phyloP scores from a whole-genome alignment of 92 coral and sea anemone species.

The Epizoanthus rinbou region DNA sequence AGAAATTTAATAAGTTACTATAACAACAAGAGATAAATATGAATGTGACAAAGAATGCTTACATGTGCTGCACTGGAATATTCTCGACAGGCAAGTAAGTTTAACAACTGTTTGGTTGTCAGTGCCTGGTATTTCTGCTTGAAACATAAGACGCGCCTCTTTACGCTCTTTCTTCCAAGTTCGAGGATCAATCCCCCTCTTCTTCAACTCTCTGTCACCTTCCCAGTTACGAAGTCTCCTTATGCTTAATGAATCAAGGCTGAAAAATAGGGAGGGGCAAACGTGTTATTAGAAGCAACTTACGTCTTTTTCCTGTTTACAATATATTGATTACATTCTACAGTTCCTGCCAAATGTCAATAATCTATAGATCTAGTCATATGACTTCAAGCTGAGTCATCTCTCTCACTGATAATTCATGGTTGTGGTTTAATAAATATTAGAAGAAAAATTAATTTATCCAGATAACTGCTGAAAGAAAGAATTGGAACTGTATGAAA shows the following conservation, averaged over 20 bases:
- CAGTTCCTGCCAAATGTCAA: too few relatives aligned
- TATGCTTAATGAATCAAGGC: slow-evolving; percentile 91
- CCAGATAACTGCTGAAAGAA: too few relatives aligned
- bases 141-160: slow-evolving; percentile 89
- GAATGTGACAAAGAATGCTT: slow-evolving; percentile 23
- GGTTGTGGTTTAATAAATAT: too few relatives aligned
- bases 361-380: too few relatives aligned
- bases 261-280: slow-evolving; percentile 21
- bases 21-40: neutral
- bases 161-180: slow-evolving; percentile 97
- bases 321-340: neutral
- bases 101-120: slow-evolving; percentile 64
- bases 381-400: too few relatives aligned
- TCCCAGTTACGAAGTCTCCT: slow-evolving; percentile 96
- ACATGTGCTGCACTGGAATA: slow-evolving; percentile 99
- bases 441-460: too few relatives aligned
- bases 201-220: slow-evolving; percentile 92
- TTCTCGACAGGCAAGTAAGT: slow-evolving; percentile 89
- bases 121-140: slow-evolving; percentile 88
- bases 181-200: slow-evolving; percentile 95
- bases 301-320: neutral
- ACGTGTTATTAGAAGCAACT: neutral
- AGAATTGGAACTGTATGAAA: too few relatives aligned
- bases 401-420: too few relatives aligned
- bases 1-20: neutral